Evolutionary conservation across 2,113 vertebrate genomes (phyloP).

Genomic region (Okapia johnstoni): DNA sequence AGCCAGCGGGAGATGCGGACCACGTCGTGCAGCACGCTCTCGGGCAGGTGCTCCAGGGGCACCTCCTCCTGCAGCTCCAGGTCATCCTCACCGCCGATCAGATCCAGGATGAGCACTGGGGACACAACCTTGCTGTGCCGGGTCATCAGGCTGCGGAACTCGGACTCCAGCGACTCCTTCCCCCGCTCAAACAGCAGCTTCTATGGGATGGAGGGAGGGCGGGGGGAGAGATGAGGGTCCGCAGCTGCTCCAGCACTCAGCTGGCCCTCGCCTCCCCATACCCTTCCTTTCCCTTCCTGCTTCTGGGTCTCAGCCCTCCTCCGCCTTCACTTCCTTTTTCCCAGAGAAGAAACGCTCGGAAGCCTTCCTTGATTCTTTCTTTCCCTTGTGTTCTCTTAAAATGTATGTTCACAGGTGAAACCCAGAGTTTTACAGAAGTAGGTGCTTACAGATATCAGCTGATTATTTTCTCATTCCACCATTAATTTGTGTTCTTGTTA

Average conservation of each 20-base stretch:
- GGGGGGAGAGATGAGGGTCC: no score
- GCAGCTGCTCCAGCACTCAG: fast-evolving
- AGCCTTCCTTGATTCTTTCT: neutral
- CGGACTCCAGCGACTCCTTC: constrained; percentile 94
- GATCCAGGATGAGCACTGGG: constrained; percentile 94
- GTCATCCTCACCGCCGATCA: constrained; percentile 91
- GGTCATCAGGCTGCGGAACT: constrained; percentile 93
- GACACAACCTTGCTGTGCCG: constrained; percentile 94
- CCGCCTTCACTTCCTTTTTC: neutral
- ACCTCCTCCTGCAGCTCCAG: constrained; percentile 92
- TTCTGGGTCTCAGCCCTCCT: neutral
- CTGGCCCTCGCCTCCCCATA: neutral
- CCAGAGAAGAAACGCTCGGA: neutral
- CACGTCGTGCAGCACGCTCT: constrained; percentile 89
- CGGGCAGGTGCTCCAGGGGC: constrained; percentile 92
- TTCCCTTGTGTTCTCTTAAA: neutral
- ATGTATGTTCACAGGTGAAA: neutral
- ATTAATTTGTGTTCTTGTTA: neutral
- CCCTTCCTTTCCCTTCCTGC: neutral
- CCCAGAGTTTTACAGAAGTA: neutral
- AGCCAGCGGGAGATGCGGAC: constrained; percentile 96
- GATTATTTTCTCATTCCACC: neutral
- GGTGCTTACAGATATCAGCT: neutral
- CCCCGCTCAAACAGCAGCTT: constrained; percentile 96
- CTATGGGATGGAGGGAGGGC: constrained; percentile 70